phyloP scores from a whole-genome alignment of 2,113 vertebrate species.

The Pseudopodoces humilis region DNA sequence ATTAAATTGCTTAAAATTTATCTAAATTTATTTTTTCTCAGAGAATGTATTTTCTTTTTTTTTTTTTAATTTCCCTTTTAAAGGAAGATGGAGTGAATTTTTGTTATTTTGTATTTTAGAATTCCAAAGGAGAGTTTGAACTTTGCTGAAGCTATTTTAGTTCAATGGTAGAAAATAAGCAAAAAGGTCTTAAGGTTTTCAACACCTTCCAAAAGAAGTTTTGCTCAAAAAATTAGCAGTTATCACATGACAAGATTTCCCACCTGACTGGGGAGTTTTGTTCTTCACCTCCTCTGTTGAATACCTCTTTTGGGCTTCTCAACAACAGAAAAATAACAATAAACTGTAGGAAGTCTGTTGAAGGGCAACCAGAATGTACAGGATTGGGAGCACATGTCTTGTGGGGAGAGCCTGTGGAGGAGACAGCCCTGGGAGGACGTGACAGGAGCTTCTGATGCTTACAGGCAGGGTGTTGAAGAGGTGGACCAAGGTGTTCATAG shows the following conservation, averaged over 20 bases:
- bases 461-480: background rate
- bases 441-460: background rate
- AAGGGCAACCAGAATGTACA: background rate
- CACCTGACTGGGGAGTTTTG: background rate
- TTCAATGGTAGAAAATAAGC: background rate
- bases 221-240: background rate
- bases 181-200: background rate
- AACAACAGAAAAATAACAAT: background rate
- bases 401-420: background rate
- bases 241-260: rapidly evolving
- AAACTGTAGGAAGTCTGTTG: background rate
- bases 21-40: background rate
- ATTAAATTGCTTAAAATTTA: background rate
- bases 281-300: background rate
- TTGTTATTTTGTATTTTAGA: background rate
- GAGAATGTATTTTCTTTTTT: background rate
- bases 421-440: background rate
- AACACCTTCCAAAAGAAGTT: background rate
- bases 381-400: background rate
- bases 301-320: background rate
- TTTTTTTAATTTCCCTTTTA: background rate
- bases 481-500: background rate
- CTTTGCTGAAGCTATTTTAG: background rate
- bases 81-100: background rate
- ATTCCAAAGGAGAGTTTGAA: background rate